A percentile compares a stretch with the other conserved stretches of the same genome.
Evolutionary conservation across 2,888 invertebrate species (phyloP).

Genomic region (Tillus elongatus): DNA sequence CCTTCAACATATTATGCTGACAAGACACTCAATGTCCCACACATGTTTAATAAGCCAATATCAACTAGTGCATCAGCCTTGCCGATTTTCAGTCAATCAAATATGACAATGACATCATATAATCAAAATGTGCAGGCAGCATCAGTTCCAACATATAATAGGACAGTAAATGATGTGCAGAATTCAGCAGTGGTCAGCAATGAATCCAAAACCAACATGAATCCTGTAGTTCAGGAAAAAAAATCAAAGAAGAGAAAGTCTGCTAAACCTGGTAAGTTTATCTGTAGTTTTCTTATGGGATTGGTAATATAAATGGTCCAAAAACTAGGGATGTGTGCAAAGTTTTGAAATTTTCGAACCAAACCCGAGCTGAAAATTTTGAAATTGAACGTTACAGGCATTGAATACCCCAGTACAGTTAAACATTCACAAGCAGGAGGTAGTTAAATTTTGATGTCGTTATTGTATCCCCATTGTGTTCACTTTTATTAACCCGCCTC

Average conservation of each 20-base stretch:
- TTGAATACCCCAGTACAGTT: no score
- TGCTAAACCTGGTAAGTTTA: conserved; percentile 22
- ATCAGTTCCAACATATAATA: conserved; percentile 30
- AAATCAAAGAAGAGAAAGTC: conserved; percentile 29
- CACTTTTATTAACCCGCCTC: no score
- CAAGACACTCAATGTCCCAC: conserved; percentile 31
- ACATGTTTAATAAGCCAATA: conserved; percentile 36
- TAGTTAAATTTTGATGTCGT: no score
- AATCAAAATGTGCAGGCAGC: conserved; percentile 31
- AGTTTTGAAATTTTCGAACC: no score
- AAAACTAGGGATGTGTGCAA: no score
- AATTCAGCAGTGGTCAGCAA: conserved; percentile 23
- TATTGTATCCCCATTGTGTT: no score
- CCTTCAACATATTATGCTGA: conserved; percentile 41
- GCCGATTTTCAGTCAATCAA: conserved; percentile 37
- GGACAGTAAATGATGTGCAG: conserved; percentile 33
- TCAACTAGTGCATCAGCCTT: conserved; percentile 29
- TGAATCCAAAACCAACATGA: conserved; percentile 14
- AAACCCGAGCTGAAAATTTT: no score
- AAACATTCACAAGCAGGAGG: no score
- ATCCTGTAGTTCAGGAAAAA: conserved; percentile 26
- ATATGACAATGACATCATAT: conserved; percentile 33
- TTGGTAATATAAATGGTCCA: no score
- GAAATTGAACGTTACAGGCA: no score
- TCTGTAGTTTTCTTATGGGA: conserved; percentile 12